Evolutionary conservation across 2,797 vertebrate species (phyloP), one percentile per base, ranked within the genome.

Genomic region (Xiphorhynchus erythropygius): DNA sequence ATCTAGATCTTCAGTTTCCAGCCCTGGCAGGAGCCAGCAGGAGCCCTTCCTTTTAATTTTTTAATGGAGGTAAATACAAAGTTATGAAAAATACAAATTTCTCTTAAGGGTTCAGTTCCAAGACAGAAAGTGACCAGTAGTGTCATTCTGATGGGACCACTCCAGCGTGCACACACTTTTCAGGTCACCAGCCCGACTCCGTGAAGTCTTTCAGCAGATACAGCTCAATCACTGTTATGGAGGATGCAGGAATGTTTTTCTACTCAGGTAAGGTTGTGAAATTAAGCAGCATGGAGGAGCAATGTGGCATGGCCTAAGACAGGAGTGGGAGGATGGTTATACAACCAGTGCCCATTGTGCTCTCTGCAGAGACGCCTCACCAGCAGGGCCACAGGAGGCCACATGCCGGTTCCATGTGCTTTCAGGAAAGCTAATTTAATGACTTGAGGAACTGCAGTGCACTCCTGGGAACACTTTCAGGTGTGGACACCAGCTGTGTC

Each of bases 361-460:
- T 88, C 77, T 67, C 74, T 74, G 82, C 73, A 88, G 50, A 81
- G 69, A 47, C 47, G 53, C 30, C 93, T 73, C 93, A 71, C 5
- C 56, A 90, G 74, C 83, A 67, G 67, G 89, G 91, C 91, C 84
- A 84, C 0, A 0, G 83, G 70, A 94, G 83, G 85, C 83, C 92
- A 88, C 94, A 90, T 89, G 93, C 33, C 0, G 1, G 6, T 18
- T 94, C 94, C 90, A 93, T 93, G 94, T 91, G 93, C 94, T 96
- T 96, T 94, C 90, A 96, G 89, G 93, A 97, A 94, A 94, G 91
- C 87, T 90, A 77, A 82, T 95, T 86, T 82, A 94, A 94, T 94
- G 56, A 88, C 80, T 16, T 88, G 85, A 93, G 80, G 90, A 94
- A 47, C 67, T 83, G 65, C 83, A 76, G 70, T 7, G 70, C 46